phyloP scores from a whole-genome alignment of 2,888 invertebrate species.

The Xestia c-nigrum region DNA sequence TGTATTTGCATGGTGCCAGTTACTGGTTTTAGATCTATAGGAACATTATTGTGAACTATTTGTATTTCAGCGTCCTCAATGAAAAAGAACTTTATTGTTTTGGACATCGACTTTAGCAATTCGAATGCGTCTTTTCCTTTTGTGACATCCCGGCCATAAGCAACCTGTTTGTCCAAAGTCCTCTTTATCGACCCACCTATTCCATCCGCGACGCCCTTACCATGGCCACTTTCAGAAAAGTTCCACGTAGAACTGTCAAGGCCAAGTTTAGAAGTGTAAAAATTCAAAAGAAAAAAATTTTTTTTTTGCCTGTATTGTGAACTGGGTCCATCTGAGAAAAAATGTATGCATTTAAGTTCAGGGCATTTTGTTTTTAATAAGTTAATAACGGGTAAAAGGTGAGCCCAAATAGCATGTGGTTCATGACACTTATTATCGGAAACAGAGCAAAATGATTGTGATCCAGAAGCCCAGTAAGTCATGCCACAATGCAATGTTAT shows the following conservation, averaged over 20 bases:
- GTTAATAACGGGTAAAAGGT: slow-evolving; percentile 15
- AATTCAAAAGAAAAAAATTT: background rate
- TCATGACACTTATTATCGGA: slow-evolving; percentile 21
- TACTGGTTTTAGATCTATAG: slow-evolving; percentile 1
- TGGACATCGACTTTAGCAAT: background rate
- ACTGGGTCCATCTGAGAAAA: background rate
- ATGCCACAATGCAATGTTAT: slow-evolving; percentile 7
- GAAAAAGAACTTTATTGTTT: slow-evolving; percentile 15
- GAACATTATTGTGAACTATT: background rate
- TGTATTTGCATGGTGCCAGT: slow-evolving; percentile 3
- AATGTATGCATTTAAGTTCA: background rate
- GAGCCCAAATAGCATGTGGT: slow-evolving; percentile 21
- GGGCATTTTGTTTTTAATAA: background rate
- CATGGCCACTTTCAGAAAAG: slow-evolving; percentile 15
- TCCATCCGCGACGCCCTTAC: slow-evolving; percentile 16
- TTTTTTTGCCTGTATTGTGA: background rate
- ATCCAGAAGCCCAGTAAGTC: slow-evolving; percentile 20
- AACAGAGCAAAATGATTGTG: slow-evolving; percentile 8
- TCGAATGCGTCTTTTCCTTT: slow-evolving; percentile 1
- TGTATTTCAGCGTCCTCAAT: slow-evolving; percentile 1
- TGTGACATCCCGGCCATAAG: slow-evolving; percentile 10
- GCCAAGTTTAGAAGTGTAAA: background rate
- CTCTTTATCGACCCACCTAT: slow-evolving; percentile 14
- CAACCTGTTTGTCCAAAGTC: slow-evolving; percentile 10
- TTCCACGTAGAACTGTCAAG: slow-evolving; percentile 1